Evolutionary conservation across 2,797 vertebrate species (phyloP), one percentile per base, ranked within the genome.

Genomic region (Mormyrops attenuatus): DNA sequence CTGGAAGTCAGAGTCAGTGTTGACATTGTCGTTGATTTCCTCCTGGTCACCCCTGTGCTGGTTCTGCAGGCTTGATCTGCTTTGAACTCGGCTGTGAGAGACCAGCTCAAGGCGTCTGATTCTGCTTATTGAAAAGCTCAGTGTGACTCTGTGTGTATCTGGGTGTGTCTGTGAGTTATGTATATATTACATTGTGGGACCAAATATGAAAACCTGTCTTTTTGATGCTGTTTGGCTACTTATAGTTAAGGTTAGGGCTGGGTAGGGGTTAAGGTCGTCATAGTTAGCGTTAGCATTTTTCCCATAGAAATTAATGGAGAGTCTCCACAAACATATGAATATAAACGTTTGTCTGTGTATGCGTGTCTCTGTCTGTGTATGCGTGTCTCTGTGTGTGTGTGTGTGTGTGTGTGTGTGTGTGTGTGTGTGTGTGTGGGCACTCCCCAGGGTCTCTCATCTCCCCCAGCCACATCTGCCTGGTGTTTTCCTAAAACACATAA

Each of bases 1-100:
- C 44, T 53, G 44, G 63, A 50, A 90, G 88, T 85, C 63, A 63
- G 84, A 47, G 38, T 66, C 88, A 86, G 26, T 90, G 91, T 90
- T 90, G 66, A 92, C 91, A 89, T 92, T 92, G 87, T 93, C 91
- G 93, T 92, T 92, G 90, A 92, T 93, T 93, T 91, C 86, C 90
- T 88, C 85, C 26, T 86, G 84, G 89, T 93, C 92, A 90, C 88
- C 89, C 92, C 93, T 94, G 92, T 93, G 91, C 91, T 90, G 89
- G 88, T 88, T 91, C 90, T 92, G 88, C 60, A 90, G 90, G 88
- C 90, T 26, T 90, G 60, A 73, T 89, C 87, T 73, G 84, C 38
- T 80, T 69, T 85, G 80, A 41, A 85, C 44, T 88, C 88, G 49
- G 13, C 17, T 47, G 13, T 90, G 84, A 41, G 89, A 0, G 7